Percentiles rank a stretch among this genome's conserved stretches.
Conservation (phyloP, 2,888 invertebrate genomes). For the Zootermopsis nevadensis region DNA sequence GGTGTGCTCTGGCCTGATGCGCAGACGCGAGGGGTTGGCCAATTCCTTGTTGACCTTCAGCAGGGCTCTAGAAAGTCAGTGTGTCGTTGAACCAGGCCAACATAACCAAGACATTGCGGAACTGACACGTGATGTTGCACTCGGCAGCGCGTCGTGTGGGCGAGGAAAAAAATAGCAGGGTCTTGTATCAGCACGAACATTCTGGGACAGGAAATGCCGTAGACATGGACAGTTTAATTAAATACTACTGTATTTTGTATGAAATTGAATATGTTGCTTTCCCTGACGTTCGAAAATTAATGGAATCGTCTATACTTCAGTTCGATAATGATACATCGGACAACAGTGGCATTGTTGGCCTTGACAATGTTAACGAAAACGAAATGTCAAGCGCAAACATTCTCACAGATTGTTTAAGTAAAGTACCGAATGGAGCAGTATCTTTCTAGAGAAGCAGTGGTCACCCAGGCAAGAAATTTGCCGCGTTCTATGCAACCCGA, state of each 20-base stretch:
- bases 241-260: neutral
- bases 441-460: no score
- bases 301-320: neutral
- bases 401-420: no score
- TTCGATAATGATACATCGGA: no score
- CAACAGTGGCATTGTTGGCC: no score
- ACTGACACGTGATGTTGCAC: constrained; percentile 45
- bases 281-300: neutral
- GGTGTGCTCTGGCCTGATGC: constrained; percentile 11
- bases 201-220: constrained; percentile 28
- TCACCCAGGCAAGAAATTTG: no score
- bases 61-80: constrained; percentile 55
- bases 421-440: no score
- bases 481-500: no score
- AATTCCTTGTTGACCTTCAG: constrained; percentile 54
- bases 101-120: constrained; percentile 47
- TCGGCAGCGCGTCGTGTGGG: constrained; percentile 6
- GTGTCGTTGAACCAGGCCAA: constrained; percentile 55
- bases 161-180: constrained; percentile 21
- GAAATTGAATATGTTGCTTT: neutral
- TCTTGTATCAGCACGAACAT: neutral
- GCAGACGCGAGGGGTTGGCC: constrained; percentile 27
- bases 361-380: no score
- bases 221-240: neutral
- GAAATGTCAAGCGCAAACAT: no score